Percentiles rank a stretch among this genome's conserved stretches.
Conservation (phyloP, 2,797 vertebrate genomes). For the Cryptoprocta ferox region DNA sequence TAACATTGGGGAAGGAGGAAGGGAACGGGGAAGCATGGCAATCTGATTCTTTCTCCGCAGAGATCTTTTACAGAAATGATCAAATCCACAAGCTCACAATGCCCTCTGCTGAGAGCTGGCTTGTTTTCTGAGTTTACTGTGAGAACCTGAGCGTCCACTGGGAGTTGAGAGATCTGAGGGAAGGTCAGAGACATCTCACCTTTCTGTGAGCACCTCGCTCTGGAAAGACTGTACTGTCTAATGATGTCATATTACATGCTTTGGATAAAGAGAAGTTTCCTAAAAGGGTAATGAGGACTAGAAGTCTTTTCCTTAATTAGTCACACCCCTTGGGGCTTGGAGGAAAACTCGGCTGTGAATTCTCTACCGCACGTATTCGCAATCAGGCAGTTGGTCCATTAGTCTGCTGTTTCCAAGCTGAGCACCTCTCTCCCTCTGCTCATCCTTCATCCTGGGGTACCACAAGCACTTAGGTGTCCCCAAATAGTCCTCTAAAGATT, state of each 20-base stretch:
- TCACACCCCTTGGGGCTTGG: not conserved
- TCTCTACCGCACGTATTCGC: not conserved
- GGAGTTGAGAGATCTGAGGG: not conserved
- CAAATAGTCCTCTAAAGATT: not conserved
- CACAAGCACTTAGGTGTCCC: not conserved
- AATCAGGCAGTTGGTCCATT: not conserved
- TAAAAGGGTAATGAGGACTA: not conserved
- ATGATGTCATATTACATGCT: conserved; percentile 17
- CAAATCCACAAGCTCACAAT: conserved; percentile 57
- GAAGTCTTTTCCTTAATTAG: conserved; percentile 25
- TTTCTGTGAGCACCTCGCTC: not conserved
- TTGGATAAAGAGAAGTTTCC: conserved; percentile 31
- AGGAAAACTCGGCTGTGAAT: not conserved
- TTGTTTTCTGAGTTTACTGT: not conserved
- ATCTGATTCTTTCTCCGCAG: conserved; percentile 38
- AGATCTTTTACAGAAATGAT: not conserved
- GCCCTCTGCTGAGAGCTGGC: conserved; percentile 85
- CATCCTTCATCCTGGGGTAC: not conserved
- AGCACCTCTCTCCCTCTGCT: not conserved
- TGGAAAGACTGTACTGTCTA: not conserved
- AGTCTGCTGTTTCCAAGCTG: not conserved
- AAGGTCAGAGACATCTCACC: not conserved
- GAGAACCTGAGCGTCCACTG: not conserved
- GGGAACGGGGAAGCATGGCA: not conserved
- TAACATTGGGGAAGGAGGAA: conserved; percentile 60